Percentiles rank a stretch among this genome's conserved stretches.
phyloP scores from a whole-genome alignment of 2,113 vertebrate species.

The Leptosomus discolor region DNA sequence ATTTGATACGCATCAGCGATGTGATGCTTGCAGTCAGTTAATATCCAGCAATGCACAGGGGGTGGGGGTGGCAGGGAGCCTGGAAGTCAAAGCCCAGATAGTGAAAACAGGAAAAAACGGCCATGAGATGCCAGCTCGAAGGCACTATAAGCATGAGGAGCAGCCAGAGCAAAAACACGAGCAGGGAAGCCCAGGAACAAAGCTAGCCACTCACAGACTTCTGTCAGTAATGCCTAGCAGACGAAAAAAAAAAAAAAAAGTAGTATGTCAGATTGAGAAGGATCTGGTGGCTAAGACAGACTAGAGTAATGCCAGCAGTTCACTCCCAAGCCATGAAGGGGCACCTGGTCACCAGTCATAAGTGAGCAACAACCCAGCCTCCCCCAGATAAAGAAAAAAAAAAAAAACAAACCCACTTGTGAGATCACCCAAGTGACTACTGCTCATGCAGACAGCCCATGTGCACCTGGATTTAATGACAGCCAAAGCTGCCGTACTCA shows the following conservation, averaged over 20 bases:
- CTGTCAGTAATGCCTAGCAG: background rate
- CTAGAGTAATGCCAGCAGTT: background rate
- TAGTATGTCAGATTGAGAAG: background rate
- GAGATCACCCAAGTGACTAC: background rate
- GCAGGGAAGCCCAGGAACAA: background rate
- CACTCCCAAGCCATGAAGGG: background rate
- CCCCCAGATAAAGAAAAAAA: background rate
- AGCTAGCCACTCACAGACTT: background rate
- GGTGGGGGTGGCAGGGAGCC: background rate
- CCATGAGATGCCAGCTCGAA: background rate
- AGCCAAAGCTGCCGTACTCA: background rate
- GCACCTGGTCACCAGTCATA: background rate
- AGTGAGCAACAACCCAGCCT: background rate
- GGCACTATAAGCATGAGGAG: background rate
- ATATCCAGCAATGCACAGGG: background rate
- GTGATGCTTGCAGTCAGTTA: background rate
- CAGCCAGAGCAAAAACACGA: background rate
- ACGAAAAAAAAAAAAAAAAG: background rate
- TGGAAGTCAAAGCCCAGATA: background rate
- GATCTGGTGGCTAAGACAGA: fast-evolving
- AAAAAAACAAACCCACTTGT: background rate
- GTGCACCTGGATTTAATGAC: background rate
- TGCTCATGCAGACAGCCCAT: background rate
- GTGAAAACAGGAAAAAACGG: background rate
- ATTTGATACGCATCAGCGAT: background rate